Percentiles rank a stretch among this genome's conserved stretches.
These are phyloP conservation scores for Trichoplusia ni DNA, from an alignment of 1,140 invertebrate species.

Conservation along the genomic window DNA sequence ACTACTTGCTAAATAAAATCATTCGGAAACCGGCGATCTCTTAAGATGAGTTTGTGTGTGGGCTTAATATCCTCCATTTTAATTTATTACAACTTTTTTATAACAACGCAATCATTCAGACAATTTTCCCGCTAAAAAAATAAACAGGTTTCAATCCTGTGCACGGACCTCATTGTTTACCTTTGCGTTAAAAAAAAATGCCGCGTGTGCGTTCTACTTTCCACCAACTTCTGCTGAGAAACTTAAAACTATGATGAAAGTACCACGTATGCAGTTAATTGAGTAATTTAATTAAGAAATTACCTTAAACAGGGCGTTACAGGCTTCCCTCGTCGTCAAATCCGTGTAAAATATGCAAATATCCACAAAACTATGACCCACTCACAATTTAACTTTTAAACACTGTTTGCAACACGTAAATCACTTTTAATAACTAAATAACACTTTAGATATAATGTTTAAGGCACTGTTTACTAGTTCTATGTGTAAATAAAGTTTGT, in stretches of 20 bases:
- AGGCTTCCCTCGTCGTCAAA: slow-evolving; percentile 3
- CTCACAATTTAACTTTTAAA: slow-evolving; percentile 15
- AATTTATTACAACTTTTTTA: neutral
- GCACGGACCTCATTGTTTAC: slow-evolving; percentile 21
- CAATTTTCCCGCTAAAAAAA: slow-evolving; percentile 1
- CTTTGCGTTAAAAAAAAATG: slow-evolving; percentile 23
- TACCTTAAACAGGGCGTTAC: slow-evolving; percentile 7
- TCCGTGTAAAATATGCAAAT: slow-evolving; percentile 9
- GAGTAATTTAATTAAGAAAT: neutral
- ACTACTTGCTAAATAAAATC: no score
- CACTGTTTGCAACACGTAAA: slow-evolving; percentile 9
- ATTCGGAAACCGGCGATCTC: no score
- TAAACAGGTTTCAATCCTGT: slow-evolving; percentile 1
- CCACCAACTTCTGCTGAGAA: neutral
- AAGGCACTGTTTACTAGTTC: slow-evolving; percentile 13
- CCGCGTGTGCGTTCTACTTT: slow-evolving; percentile 22
- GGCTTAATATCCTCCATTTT: neutral
- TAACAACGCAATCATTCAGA: neutral
- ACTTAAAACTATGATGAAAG: neutral
- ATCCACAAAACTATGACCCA: slow-evolving; percentile 25
- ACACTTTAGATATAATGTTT: slow-evolving; percentile 13
- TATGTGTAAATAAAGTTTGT: slow-evolving; percentile 17
- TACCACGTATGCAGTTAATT: no score
- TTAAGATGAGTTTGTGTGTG: slow-evolving; percentile 49
- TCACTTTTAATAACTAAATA: slow-evolving; percentile 13